A percentile compares a stretch with the other conserved stretches of the same genome.
Evolutionary conservation across 1,140 invertebrate species (phyloP).

Genomic region (Pogonognathellus flavescens): DNA sequence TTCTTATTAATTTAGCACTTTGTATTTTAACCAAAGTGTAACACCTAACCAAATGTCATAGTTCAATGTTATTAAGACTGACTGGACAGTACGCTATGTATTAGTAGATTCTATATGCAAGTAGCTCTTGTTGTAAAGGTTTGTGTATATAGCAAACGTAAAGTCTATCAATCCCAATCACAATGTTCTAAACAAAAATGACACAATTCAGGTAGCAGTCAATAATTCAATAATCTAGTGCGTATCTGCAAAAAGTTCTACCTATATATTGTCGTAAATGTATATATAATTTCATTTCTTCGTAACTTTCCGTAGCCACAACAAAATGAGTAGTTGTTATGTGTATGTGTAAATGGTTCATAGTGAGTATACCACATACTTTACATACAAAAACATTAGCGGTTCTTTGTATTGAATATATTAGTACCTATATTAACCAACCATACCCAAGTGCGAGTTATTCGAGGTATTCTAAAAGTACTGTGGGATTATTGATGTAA

Average conservation of each 20-base stretch:
- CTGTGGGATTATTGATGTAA: not conserved
- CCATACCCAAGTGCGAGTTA: slow-evolving; percentile 12
- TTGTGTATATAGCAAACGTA: slow-evolving; percentile 4
- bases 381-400: too few species aligned
- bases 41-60: slow-evolving; percentile 50
- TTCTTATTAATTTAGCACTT: slow-evolving; percentile 30
- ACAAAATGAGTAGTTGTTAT: too few species aligned
- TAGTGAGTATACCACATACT: too few species aligned
- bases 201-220: slow-evolving; percentile 33
- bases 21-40: slow-evolving; percentile 29
- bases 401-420: too few species aligned
- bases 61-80: slow-evolving; percentile 50
- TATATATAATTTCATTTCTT: too few species aligned
- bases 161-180: slow-evolving; percentile 18
- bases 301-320: too few species aligned
- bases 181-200: slow-evolving; percentile 30
- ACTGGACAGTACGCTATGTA: slow-evolving; percentile 44
- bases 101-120: slow-evolving; percentile 35
- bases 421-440: not conserved
- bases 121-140: slow-evolving; percentile 31
- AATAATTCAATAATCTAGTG: slow-evolving; percentile 22
- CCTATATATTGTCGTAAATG: too few species aligned
- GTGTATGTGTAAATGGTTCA: too few species aligned
- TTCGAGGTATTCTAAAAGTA: not conserved
- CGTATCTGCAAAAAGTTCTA: not conserved